A percentile compares a stretch with the other conserved stretches of the same genome.
Conservation (phyloP, 2,888 invertebrate genomes). For the Cacoxenus indagator region DNA sequence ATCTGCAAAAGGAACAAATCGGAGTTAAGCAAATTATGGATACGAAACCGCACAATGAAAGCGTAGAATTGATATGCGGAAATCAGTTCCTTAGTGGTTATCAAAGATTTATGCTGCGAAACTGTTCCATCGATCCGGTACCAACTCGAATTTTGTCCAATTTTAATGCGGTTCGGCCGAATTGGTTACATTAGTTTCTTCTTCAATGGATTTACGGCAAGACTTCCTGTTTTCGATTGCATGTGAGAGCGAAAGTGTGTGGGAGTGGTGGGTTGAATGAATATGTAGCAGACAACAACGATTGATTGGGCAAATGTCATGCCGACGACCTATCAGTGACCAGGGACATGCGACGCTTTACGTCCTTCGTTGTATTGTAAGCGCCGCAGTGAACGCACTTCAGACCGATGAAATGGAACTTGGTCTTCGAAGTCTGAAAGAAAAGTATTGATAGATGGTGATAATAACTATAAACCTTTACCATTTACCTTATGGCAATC, state of each 20-base stretch:
- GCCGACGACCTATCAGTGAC: constrained; percentile 66
- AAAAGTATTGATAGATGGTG: too few relatives aligned
- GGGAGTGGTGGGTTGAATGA: not conserved
- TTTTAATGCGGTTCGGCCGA: constrained; percentile 53
- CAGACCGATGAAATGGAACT: constrained; percentile 89
- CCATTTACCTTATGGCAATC: constrained; percentile 93
- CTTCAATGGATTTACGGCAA: constrained; percentile 57
- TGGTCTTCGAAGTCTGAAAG: constrained; percentile 82
- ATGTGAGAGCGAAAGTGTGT: not conserved
- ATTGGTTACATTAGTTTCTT: constrained; percentile 33
- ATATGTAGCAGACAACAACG: constrained; percentile 15
- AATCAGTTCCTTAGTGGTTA: too few relatives aligned
- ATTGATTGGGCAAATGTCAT: constrained; percentile 49
- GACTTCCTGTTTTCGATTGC: constrained; percentile 50
- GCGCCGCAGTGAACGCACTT: constrained; percentile 91
- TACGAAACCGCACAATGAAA: too few relatives aligned
- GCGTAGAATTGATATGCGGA: too few relatives aligned
- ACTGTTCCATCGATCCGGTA: constrained; percentile 53
- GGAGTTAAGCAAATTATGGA: too few relatives aligned
- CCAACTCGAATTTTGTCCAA: constrained; percentile 63
- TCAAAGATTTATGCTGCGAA: too few relatives aligned
- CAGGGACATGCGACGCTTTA: constrained; percentile 67
- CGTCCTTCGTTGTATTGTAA: constrained; percentile 87
- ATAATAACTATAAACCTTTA: too few relatives aligned
- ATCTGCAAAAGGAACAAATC: too few relatives aligned